Conservation (phyloP, 1,140 invertebrate genomes). For the Heliothis subflexa region DNA sequence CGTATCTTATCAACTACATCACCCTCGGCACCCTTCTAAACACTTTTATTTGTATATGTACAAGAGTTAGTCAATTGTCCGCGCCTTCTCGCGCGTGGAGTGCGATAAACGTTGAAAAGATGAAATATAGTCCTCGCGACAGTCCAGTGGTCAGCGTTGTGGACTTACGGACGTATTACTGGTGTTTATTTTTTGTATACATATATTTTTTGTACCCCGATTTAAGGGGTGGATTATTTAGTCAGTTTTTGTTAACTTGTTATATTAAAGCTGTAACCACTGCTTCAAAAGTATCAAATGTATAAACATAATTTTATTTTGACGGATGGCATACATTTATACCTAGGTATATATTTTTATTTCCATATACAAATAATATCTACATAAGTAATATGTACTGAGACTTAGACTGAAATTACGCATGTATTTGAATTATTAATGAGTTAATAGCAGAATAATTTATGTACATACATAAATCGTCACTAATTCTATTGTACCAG, state of each 20-base stretch:
- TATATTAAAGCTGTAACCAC: no score
- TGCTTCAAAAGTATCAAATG: no score
- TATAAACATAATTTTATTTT: no score
- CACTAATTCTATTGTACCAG: no score
- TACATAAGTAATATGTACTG: neutral
- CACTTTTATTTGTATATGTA: conserved; percentile 56
- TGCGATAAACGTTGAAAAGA: conserved; percentile 80
- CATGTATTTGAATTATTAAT: neutral
- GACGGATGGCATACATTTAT: no score
- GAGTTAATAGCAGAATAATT: neutral
- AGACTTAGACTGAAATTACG: neutral
- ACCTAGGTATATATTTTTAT: no score
- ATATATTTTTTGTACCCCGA: conserved; percentile 16
- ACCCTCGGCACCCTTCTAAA: conserved; percentile 41
- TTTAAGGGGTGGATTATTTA: neutral
- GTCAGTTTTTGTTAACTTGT: neutral
- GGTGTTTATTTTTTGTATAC: conserved; percentile 54
- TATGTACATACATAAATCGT: neutral
- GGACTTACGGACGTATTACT: conserved; percentile 54
- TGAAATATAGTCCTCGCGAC: conserved; percentile 72
- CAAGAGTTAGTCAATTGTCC: conserved; percentile 68
- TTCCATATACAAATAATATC: neutral
- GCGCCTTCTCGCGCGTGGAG: conserved; percentile 63
- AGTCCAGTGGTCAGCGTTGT: conserved; percentile 62
- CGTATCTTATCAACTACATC: conserved; percentile 25